These are phyloP conservation scores for Neodon shergylaensis DNA, from an alignment of 2,113 vertebrate genomes.

Conservation along the genomic window DNA sequence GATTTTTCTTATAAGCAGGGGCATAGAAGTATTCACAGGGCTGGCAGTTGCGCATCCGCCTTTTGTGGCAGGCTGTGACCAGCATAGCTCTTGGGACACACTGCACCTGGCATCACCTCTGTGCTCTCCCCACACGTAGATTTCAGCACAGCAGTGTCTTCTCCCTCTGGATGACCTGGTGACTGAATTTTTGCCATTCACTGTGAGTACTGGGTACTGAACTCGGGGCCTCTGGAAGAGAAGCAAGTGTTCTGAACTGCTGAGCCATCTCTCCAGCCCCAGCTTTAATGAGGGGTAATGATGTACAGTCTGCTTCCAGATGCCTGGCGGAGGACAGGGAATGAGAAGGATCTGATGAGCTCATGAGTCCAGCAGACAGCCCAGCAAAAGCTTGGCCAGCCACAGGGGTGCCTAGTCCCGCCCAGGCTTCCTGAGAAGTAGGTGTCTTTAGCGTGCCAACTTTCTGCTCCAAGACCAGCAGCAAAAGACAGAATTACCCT, in stretches of 20 bases:
- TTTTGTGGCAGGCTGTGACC: not conserved
- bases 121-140: accelerated
- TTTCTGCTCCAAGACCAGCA: not conserved
- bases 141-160: not conserved
- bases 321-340: not conserved
- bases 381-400: not conserved
- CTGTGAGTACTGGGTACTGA: not conserved
- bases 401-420: not conserved
- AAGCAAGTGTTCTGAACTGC: not conserved
- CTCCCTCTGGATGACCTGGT: not conserved
- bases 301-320: not conserved
- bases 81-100: not conserved
- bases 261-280: not conserved
- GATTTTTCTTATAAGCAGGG: not conserved
- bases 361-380: not conserved
- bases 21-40: not conserved
- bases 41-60: accelerated
- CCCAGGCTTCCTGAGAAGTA: not conserved
- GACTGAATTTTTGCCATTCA: not conserved
- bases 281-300: not conserved
- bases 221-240: not conserved
- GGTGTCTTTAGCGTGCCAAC: not conserved
- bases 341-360: not conserved
- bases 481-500: not conserved
- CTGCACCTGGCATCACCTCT: accelerated